phyloP scores from a whole-genome alignment of 2,797 vertebrate species.

The Helarctos malayanus region DNA sequence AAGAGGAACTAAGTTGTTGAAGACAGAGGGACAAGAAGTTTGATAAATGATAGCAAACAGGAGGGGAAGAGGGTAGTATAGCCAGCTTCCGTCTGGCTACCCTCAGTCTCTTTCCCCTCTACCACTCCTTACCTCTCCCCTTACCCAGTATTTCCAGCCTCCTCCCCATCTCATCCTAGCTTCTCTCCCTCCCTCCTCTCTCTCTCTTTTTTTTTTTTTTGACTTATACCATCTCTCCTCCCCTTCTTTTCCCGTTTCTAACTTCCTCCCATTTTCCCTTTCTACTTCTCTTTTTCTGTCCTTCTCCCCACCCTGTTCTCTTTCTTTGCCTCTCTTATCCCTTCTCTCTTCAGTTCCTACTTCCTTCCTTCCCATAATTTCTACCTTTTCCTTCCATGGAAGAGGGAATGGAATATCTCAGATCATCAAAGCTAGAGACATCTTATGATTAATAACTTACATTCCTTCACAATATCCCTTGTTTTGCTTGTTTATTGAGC shows the following conservation, averaged over 20 bases:
- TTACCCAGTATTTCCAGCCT: neutral
- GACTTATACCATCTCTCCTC: neutral
- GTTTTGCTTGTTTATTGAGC: neutral
- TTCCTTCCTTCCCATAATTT: neutral
- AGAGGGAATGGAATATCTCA: neutral
- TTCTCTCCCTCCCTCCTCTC: neutral
- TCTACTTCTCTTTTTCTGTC: neutral
- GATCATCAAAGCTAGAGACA: neutral
- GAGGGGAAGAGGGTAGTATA: neutral
- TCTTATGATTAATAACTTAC: neutral
- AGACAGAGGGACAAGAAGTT: neutral
- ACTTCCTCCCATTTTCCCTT: neutral
- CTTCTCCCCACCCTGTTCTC: neutral
- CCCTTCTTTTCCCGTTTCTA: neutral
- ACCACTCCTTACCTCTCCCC: neutral
- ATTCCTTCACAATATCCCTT: neutral
- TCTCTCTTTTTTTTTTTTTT: neutral
- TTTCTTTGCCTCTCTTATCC: neutral
- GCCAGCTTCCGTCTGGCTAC: neutral
- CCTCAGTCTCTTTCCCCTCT: neutral
- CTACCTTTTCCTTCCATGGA: neutral
- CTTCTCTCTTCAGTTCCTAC: neutral
- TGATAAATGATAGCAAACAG: neutral
- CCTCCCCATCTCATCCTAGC: neutral
- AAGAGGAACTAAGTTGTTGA: conserved; percentile 18